Conservation (phyloP, 2,797 vertebrate genomes). For the Sparus aurata region DNA sequence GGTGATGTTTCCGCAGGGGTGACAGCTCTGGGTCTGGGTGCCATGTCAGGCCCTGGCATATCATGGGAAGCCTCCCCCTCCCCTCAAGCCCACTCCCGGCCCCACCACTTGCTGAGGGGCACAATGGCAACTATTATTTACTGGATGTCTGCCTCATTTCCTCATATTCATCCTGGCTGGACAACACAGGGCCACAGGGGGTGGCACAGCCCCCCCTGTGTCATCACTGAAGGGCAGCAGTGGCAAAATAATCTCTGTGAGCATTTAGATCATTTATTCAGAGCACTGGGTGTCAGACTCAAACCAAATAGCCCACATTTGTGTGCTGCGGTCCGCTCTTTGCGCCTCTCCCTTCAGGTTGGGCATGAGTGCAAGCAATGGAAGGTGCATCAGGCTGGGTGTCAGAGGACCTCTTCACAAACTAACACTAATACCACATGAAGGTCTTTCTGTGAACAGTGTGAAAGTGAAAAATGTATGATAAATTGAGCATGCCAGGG, state of each 20-base stretch:
- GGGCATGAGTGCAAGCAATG: slow-evolving; percentile 50
- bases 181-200: slow-evolving; percentile 67
- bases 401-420: slow-evolving; percentile 71
- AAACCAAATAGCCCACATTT: slow-evolving; percentile 77
- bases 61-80: slow-evolving; percentile 63
- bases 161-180: slow-evolving; percentile 82
- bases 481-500: slow-evolving; percentile 79
- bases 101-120: slow-evolving; percentile 70
- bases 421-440: slow-evolving; percentile 78
- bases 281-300: slow-evolving; percentile 74
- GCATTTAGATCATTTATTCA: slow-evolving; percentile 85
- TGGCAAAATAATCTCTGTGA: slow-evolving; percentile 80
- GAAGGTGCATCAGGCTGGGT: slow-evolving; percentile 63
- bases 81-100: slow-evolving; percentile 37
- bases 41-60: slow-evolving; percentile 80
- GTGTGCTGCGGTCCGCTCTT: slow-evolving; percentile 35
- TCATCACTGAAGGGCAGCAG: slow-evolving; percentile 76
- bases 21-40: slow-evolving; percentile 82
- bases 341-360: slow-evolving; percentile 66
- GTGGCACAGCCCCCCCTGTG: slow-evolving; percentile 47
- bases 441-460: slow-evolving; percentile 70
- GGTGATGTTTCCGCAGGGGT: slow-evolving; percentile 84
- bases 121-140: slow-evolving; percentile 87
- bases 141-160: slow-evolving; percentile 87
- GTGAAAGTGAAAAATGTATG: slow-evolving; percentile 80